Evolutionary conservation across 2,797 vertebrate species (phyloP), one percentile per base, ranked within the genome.

Genomic region (Anguilla marmorata): DNA sequence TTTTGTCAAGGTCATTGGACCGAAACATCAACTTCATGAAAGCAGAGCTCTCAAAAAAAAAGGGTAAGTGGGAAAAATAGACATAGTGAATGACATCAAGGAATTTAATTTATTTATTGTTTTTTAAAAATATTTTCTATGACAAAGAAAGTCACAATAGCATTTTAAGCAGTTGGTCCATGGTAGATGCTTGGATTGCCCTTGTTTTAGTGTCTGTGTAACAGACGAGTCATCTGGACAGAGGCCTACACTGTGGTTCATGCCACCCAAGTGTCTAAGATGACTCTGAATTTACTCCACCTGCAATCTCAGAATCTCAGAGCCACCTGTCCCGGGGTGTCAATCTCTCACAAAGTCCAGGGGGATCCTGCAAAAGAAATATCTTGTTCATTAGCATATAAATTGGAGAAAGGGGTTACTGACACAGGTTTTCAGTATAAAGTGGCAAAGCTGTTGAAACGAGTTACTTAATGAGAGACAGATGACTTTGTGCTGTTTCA

Each of bases 341-440:
- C 52, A 82, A 24, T 33, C 76, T 58, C 56, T 72, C 48, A 11
- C 24, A 41, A 41, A 87, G 74, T 63, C 56, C 54, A 74, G 19
- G 54, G 80, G 54, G 41, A 79, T 48, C 66, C 79, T 27, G 79
- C 52, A 24, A 63, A 63, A 58, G 56, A 45, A 87, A 76, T 8
- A 83, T 60, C 56, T 80, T 45, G 45, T 45, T 33, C 86, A 87
- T 87, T 87, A 83, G 76, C 86, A 87, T 87, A 83, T 87, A 87
- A 87, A 87, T 83, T 87, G 54, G 86, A 48, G 52, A 45, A 21
- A 87, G 86, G n/a, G 86, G 86, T 87, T 82, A 87, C 21, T 63
- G 79, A 82, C 79, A 83, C 76, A 21, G 24, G 86, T 50, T 87
- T 83, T 58, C 52, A 82, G 82, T 56, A 63, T 54, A n/a, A 24